Percentiles rank a stretch among this genome's conserved stretches.
Evolutionary conservation across 2,888 invertebrate genomes (phyloP).

Genomic region (Lysandra coridon): DNA sequence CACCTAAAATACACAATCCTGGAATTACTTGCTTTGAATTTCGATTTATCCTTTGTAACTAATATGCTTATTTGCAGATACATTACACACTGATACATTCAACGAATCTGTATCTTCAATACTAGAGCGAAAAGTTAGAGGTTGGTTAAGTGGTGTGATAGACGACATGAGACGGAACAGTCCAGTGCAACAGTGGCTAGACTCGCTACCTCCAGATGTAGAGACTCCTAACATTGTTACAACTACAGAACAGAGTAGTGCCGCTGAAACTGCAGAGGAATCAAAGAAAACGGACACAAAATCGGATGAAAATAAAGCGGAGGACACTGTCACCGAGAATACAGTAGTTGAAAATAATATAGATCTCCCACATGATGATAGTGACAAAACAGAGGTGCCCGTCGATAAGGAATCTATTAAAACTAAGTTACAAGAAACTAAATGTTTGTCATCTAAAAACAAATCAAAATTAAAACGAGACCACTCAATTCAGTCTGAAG

Average conservation of each 20-base stretch:
- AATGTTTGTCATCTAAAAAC: constrained; percentile 52
- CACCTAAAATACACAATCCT: neutral
- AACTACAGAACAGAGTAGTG: constrained; percentile 36
- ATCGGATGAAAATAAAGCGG: constrained; percentile 64
- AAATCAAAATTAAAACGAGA: constrained; percentile 67
- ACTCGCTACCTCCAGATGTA: constrained; percentile 81
- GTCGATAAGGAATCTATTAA: constrained; percentile 60
- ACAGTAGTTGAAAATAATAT: constrained; percentile 52
- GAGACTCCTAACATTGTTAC: constrained; percentile 39
- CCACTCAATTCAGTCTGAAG: constrained; percentile 73
- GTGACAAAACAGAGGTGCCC: constrained; percentile 64
- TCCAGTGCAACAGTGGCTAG: constrained; percentile 88
- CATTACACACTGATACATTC: constrained; percentile 50
- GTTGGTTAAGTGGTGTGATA: constrained; percentile 74
- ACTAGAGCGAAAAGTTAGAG: constrained; percentile 71
- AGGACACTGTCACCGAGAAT: constrained; percentile 61
- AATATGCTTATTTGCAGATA: constrained; percentile 52
- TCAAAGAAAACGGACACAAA: constrained; percentile 49
- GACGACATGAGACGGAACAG: constrained; percentile 84
- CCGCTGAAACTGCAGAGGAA: constrained; percentile 42
- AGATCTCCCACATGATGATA: constrained; percentile 41
- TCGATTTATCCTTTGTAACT: neutral
- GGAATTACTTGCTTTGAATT: neutral
- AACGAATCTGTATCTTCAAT: constrained; percentile 71
- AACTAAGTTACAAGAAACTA: constrained; percentile 67